Base-by-base conservation (phyloP, 2,888 invertebrate species). In the Cordilura impudica region DNA sequence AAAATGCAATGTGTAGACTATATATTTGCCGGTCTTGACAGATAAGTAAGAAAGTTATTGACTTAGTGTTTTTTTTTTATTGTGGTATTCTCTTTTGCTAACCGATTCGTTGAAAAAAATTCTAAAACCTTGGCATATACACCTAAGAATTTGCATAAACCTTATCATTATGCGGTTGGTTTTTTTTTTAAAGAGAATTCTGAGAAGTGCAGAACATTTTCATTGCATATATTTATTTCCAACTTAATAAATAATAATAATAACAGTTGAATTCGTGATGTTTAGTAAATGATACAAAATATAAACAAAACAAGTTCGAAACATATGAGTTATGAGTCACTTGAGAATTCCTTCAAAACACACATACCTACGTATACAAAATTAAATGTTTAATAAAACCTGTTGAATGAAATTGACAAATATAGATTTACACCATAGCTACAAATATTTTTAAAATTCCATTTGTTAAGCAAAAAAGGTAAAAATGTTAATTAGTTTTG, bases 101-200 rank as follows among this genome's bases (percentile, higher is more conserved):
- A 10, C 31, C 35, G 18, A 66, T 78, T 73, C 60, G 67, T 65
- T 35, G 21, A 35, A 51, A 51, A 60, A 18, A 51, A 29, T 23
- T 56, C 29, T 7, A 65, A 58, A 47, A 29, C 31, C 60, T 39
- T 74, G 49, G 29, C 53, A 43, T 58, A 54, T 47, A 60, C 58
- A 53, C 26, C 21, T 21, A 60, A 58, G 60, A 60, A 78, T 78
- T 78, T 78, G 70, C 70, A 74, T 78, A 60, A 56, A 69, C 35
- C 21, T 51, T 21, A 61, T 60, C 65, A 53, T 65, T 70, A 56
- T 35, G 26, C 16, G 19, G 43, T 53, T 21, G 5, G 18, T 26
- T 19, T 29, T 65, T 53, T n/a, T 6, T 10, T 61, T 26, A 16
- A n/a, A 60, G 51, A 56, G 10, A 53, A 60, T 70, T 49, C 66